Evolutionary conservation across 1,140 invertebrate species (phyloP), one percentile per base, ranked within the genome.

Genomic region (Tetragnatha versicolor): DNA sequence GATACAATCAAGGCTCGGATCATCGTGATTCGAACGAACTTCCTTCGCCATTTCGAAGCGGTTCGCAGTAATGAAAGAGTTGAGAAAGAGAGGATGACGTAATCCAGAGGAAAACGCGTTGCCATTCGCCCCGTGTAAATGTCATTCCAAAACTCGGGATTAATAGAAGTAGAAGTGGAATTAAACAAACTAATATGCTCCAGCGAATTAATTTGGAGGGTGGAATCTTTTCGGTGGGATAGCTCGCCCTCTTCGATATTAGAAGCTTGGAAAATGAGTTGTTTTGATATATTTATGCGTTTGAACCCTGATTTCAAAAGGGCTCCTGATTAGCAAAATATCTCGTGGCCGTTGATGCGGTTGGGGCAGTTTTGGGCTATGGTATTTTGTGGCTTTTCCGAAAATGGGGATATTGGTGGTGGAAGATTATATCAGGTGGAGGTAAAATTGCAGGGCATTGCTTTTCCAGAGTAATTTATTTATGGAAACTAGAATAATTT

Each of bases 1-100:
- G 60, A 63, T 63, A 37, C 42, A 63, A 63, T 63, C 60, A 63
- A 37, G 12, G n/a, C n/a, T n/a, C 22, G 27, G 33, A 63, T 63
- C 35, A 63, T 63, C 42, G 60, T 63, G 37, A 42, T 63, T 63
- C 60, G 35, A 2, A 12, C 2, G 35, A 20, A n/a, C 20, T 31
- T 60, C 12, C 33, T 3, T 25, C 20, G 12, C 35, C 33, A 27
- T 39, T 22, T 14, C 35, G 60, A 63, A 63, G 37, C 60, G 35
- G n/a, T 42, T 12, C 42, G 60, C 12, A 22, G n/a, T 42, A 42
- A 39, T 27, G 35, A 63, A 63, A 12, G 20, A 27, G 31, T 2
- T 17, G 29, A n/a, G 17, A n/a, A 39, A 22, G 35, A n/a, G 7
- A 7, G 33, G n/a, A 5, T 63, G 29, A n/a, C 22, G 35, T 42